Base-by-base conservation (phyloP, 2,113 vertebrate species). In the Sardina pilchardus region DNA sequence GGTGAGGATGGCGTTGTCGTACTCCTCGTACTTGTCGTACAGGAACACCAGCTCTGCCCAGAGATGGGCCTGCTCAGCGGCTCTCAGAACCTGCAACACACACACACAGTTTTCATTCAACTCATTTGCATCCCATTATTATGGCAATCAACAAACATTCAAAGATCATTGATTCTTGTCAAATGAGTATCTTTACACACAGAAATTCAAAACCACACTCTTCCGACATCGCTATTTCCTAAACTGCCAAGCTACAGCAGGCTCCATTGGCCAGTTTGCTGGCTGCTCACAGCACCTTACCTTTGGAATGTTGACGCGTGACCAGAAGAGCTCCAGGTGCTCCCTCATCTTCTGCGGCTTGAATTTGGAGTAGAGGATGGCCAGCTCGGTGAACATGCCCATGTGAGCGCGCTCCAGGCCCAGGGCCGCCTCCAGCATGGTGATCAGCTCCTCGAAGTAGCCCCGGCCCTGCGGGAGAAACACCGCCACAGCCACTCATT, bases 271-370 rank as follows among this genome's bases (percentile, higher is more conserved):
- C 4, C 50, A 53, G 16, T 53, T 17, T 53, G 2, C 3, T 9
- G 48, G 16, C 12, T 19, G 50, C 34, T 30, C 24, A 16, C 30
- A 36, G 21, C 81, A 0, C 50, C 86, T 16, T 91, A 98, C 98
- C 97, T 99, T 99, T 85, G 98, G 98, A 93, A 99, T 99, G 93
- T 99, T 99, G 90, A 99, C 98, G 87, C 98, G 96, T 56, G 98
- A 99, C 98, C 98, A 99, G 94, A 99, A 99, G 39, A 99, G 95
- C 86, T 99, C 98, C 93, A 99, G 92, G 88, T 99, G 98, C 92
- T 99, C 98, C 92, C 98, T 97, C 98, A 99, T 99, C 94, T 99
- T 99, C 94, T 99, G 98, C 43, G 98, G 98, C 89, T 99, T 99
- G 92, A 99, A 99, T 91, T 99, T 99, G 87, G 98, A 99, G 93